Evolutionary conservation across 2,888 invertebrate species (phyloP).

Genomic region (Drosophila trichaetosa): DNA sequence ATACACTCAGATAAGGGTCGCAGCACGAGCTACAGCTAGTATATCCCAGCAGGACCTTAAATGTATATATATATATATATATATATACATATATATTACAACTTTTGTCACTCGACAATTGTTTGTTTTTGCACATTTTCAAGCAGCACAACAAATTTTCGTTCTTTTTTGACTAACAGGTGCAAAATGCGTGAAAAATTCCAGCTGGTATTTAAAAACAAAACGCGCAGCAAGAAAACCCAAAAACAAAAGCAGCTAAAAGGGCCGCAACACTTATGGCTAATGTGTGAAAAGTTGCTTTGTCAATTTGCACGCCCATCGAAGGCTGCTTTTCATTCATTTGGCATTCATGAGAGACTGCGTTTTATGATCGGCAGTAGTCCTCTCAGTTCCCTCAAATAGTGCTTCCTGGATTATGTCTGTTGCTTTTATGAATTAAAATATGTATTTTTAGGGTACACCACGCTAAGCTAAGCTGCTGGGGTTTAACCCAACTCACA

Average conservation of each 20-base stretch:
- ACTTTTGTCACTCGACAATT: conserved; percentile 19
- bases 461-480: conserved; percentile 33
- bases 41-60: conserved; percentile 27
- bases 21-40: conserved; percentile 58
- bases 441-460: conserved; percentile 27
- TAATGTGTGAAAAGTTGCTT: conserved; percentile 83
- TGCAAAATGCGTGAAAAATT: conserved; percentile 59
- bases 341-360: conserved; percentile 51
- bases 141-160: conserved; percentile 61
- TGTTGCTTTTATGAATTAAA: conserved; percentile 57
- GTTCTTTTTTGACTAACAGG: conserved; percentile 64
- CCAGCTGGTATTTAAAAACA: conserved; percentile 39
- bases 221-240: not conserved
- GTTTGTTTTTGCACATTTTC: conserved; percentile 53
- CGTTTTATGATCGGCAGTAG: conserved; percentile 16
- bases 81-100: conserved; percentile 2
- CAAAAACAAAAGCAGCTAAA: conserved; percentile 5
- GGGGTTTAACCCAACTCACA: conserved; percentile 55
- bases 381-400: conserved; percentile 44
- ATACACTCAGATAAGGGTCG: conserved; percentile 29
- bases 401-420: conserved; percentile 50
- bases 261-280: conserved; percentile 56
- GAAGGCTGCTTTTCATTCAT: conserved; percentile 68
- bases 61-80: not conserved
- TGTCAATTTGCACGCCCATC: conserved; percentile 75